Evolutionary conservation across 2,888 invertebrate species (phyloP).

Genomic region (Epirrhoe tristata): DNA sequence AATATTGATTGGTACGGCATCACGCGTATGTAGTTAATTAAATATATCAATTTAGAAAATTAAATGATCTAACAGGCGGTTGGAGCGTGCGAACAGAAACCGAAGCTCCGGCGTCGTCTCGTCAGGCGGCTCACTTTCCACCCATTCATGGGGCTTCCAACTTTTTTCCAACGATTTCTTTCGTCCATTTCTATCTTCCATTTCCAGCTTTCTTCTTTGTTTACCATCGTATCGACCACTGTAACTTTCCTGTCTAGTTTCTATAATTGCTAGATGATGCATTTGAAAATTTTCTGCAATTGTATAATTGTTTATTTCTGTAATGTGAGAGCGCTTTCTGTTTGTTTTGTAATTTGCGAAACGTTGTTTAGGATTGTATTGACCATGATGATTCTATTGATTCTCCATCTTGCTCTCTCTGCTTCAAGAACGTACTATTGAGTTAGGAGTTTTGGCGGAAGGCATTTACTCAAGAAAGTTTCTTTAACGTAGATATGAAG

Average conservation of each 20-base stretch:
- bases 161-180: constrained; percentile 82
- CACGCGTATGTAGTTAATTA: constrained; percentile 45
- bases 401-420: background rate
- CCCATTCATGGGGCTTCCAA: constrained; percentile 81
- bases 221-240: constrained; percentile 42
- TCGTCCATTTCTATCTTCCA: constrained; percentile 69
- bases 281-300: constrained; percentile 12
- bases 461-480: too few species aligned
- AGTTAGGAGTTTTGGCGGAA: background rate
- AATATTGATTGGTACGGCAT: constrained; percentile 42
- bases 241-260: constrained; percentile 40
- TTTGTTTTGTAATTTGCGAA: constrained; percentile 5
- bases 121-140: constrained; percentile 80
- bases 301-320: constrained; percentile 22
- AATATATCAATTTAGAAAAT: constrained; percentile 61
- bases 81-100: constrained; percentile 81
- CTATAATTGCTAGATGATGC: constrained; percentile 20
- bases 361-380: constrained; percentile 2
- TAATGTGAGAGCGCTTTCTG: constrained; percentile 11
- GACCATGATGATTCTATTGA: background rate
- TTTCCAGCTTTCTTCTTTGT: constrained; percentile 77
- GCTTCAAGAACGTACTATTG: background rate
- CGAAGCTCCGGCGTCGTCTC: constrained; percentile 57
- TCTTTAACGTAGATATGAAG: too few species aligned
- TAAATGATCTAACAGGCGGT: constrained; percentile 53